Evolutionary conservation across 2,888 invertebrate genomes (phyloP).

Genomic region (Drosophila paranaensis): DNA sequence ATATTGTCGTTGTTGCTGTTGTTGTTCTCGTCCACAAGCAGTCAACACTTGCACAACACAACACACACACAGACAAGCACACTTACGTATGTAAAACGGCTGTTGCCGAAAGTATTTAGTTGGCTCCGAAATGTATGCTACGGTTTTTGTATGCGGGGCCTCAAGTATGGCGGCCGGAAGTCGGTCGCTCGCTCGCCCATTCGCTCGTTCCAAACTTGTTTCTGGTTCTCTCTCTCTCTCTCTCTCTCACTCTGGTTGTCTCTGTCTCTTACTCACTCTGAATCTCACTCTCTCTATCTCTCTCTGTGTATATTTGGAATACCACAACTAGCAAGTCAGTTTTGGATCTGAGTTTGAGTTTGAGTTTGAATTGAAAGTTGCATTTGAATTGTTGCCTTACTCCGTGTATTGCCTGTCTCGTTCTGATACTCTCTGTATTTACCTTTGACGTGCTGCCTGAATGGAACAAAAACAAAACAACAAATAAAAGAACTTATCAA

Average conservation of each 20-base stretch:
- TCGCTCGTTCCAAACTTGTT: conserved; percentile 27
- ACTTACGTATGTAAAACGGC: conserved; percentile 25
- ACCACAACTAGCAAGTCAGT: conserved; percentile 62
- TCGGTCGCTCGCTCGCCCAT: conserved; percentile 30
- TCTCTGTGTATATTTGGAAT: conserved; percentile 21
- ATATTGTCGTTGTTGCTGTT: conserved; percentile 48
- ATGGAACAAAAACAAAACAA: conserved; percentile 27
- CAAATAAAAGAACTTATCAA: conserved; percentile 10
- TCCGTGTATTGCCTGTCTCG: conserved; percentile 34
- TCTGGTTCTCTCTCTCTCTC: conserved; percentile 25
- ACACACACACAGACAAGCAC: conserved; percentile 20
- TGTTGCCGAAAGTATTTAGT: conserved; percentile 49
- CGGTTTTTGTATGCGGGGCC: conserved; percentile 48
- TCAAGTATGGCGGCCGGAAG: conserved; percentile 43
- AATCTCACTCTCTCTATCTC: conserved; percentile 4
- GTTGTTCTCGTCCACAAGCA: conserved; percentile 43
- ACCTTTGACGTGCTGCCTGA: conserved; percentile 67
- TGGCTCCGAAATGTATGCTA: conserved; percentile 60
- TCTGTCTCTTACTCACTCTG: conserved; percentile 13
- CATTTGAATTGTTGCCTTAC: conserved; percentile 64
- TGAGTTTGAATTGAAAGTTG: conserved; percentile 50
- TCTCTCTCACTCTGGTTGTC: conserved; percentile 5
- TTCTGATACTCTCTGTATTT: conserved; percentile 35
- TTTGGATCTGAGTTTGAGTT: conserved; percentile 57
- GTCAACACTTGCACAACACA: conserved; percentile 50